phyloP scores from a whole-genome alignment of 2,797 vertebrate species.

The Florisuga fusca region DNA sequence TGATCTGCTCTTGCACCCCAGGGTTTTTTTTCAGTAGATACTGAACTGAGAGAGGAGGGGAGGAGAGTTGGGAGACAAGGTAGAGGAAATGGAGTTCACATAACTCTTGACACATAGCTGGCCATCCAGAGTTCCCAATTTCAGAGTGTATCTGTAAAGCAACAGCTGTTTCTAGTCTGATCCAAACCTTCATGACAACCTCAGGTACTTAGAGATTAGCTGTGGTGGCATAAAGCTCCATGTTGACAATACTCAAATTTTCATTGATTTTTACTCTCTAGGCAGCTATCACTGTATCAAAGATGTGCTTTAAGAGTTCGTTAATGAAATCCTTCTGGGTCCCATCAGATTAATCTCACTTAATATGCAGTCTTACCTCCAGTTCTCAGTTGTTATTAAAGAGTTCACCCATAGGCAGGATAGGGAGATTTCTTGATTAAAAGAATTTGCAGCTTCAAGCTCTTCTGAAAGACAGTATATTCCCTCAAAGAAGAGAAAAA shows the following conservation, averaged over 20 bases:
- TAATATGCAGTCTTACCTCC: neutral
- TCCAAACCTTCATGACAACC: neutral
- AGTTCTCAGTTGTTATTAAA: neutral
- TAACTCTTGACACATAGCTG: neutral
- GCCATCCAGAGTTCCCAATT: neutral
- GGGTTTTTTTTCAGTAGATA: neutral
- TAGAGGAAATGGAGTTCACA: neutral
- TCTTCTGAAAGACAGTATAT: neutral
- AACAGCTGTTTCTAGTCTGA: neutral
- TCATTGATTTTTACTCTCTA: neutral
- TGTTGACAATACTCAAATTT: neutral
- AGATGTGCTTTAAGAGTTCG: neutral
- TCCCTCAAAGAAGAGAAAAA: neutral
- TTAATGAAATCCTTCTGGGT: neutral
- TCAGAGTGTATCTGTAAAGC: neutral
- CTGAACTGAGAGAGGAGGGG: neutral
- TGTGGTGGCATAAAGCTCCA: neutral
- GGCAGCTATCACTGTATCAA: neutral
- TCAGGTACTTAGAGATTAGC: neutral
- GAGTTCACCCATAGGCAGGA: neutral
- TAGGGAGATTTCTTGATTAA: neutral
- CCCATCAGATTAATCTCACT: neutral
- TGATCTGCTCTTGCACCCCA: neutral
- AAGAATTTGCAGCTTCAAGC: neutral
- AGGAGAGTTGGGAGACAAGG: neutral